Conservation (phyloP, 53 echinoderm and acorn worm genomes). For the Echinometra lucunter region DNA sequence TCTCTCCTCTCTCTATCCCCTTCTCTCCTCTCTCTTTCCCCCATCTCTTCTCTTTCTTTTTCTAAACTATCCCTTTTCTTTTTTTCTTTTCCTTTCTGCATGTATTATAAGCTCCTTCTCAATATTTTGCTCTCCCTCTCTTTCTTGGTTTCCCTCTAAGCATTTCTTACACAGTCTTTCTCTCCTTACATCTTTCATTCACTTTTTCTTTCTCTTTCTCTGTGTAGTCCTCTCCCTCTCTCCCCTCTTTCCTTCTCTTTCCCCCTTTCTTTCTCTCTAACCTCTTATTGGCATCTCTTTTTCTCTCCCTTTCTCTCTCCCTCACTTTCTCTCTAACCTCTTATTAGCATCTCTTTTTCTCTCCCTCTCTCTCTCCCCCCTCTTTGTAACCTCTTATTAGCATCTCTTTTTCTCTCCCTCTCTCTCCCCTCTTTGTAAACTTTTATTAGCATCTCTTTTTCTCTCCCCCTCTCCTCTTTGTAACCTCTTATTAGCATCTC, state of each 20-base stretch:
- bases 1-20: not conserved
- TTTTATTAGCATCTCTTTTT: no score
- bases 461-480: no score
- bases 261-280: not conserved
- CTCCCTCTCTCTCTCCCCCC: not conserved
- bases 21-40: not conserved
- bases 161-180: no score
- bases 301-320: no score
- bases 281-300: not conserved
- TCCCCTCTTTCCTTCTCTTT: not conserved
- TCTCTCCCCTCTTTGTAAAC: no score
- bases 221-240: not conserved
- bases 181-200: not conserved
- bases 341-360: no score
- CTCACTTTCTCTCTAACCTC: not conserved
- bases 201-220: not conserved
- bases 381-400: not conserved
- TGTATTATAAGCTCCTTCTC: no score
- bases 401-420: not conserved
- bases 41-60: not conserved
- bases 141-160: not conserved
- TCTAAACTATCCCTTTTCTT: not conserved
- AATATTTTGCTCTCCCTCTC: not conserved
- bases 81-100: not conserved
- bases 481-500: no score